Percentiles rank a stretch among this genome's conserved stretches.
Conservation (phyloP, 2,113 vertebrate genomes). For the pig (Sus scrofa) region T2T-Sscrofa CM000826.6:23923001-23923500, state of each 20-base stretch:
- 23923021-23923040: not conserved
- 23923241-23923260: not conserved
- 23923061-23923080: not conserved
- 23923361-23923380: not conserved
- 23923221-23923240: not conserved
- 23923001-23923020: not conserved
- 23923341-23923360: not conserved
- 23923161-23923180: not conserved
- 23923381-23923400: not conserved
- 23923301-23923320: not conserved
- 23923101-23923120: not conserved
- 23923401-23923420: not conserved
- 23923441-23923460: not conserved
- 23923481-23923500: not conserved
- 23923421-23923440: not conserved
- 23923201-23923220: constrained; percentile 9
- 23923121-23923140: not conserved
- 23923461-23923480: not conserved
- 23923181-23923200: constrained; percentile 22
- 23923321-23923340: not conserved
- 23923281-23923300: constrained; percentile 9
- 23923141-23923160: not conserved
- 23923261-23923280: not conserved
- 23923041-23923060: not conserved
- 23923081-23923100: not conserved